These are phyloP conservation scores for Lasioglossum lativentre DNA, from an alignment of 2,888 invertebrate genomes.

Conservation along the genomic window DNA sequence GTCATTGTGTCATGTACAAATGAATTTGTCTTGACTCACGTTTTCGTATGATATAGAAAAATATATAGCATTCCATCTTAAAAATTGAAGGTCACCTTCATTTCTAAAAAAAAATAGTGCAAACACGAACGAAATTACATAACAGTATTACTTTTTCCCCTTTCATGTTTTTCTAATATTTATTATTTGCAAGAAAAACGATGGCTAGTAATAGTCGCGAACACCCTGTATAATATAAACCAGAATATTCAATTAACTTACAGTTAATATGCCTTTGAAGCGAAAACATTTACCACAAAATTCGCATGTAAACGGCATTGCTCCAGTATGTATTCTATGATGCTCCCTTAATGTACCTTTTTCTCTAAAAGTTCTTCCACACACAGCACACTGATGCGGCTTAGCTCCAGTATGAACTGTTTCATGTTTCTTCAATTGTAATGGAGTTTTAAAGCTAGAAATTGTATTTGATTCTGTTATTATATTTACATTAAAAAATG, in stretches of 20 bases:
- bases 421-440: constrained; percentile 87
- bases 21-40: too few relatives aligned
- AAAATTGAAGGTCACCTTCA: neutral
- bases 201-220: neutral
- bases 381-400: constrained; percentile 87
- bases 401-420: constrained; percentile 87
- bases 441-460: constrained; percentile 86
- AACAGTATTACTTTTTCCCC: neutral
- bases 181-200: neutral
- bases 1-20: too few relatives aligned
- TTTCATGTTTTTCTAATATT: neutral
- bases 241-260: constrained; percentile 75
- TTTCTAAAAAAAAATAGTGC: neutral
- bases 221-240: neutral
- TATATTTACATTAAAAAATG: constrained; percentile 13
- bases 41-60: too few relatives aligned
- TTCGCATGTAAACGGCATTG: constrained; percentile 91
- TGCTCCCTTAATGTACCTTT: constrained; percentile 91
- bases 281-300: constrained; percentile 91
- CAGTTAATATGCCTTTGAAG: constrained; percentile 91
- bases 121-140: too few relatives aligned
- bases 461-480: constrained; percentile 18
- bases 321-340: constrained; percentile 91
- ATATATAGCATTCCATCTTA: too few relatives aligned
- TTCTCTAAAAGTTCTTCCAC: constrained; percentile 88